Evolutionary conservation across 2,113 vertebrate genomes (phyloP).

Genomic region (Onychostoma macrolepis): DNA sequence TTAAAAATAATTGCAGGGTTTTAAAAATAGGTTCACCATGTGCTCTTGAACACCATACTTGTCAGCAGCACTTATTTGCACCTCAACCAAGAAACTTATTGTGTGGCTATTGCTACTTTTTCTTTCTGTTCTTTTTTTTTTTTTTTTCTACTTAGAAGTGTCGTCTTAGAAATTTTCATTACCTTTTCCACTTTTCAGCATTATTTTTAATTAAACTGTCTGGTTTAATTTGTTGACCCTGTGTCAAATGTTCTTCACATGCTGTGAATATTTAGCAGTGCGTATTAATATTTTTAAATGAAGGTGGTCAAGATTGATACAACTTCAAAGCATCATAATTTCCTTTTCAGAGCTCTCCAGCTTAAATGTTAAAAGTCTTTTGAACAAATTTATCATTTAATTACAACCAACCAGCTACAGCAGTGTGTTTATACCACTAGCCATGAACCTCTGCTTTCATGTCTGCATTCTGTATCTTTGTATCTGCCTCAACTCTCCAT

Average conservation of each 20-base stretch:
- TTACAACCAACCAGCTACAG: background rate
- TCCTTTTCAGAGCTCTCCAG: background rate
- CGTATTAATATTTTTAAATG: background rate
- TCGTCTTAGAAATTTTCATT: background rate
- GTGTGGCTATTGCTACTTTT: background rate
- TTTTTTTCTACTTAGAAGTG: background rate
- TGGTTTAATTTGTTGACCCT: constrained; percentile 23
- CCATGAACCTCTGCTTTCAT: background rate
- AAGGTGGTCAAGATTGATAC: background rate
- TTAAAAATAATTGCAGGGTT: constrained; percentile 75
- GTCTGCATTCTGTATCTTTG: background rate
- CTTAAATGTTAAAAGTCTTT: constrained; percentile 6
- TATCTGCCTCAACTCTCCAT: background rate
- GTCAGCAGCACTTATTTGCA: background rate
- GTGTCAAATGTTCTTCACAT: background rate
- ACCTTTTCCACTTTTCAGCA: background rate
- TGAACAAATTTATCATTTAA: constrained; percentile 26
- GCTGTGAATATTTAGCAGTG: constrained; percentile 2
- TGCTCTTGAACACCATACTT: background rate
- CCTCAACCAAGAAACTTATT: background rate
- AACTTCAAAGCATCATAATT: constrained; percentile 13
- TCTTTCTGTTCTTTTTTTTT: background rate
- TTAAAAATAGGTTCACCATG: constrained; percentile 67
- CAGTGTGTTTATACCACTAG: background rate
- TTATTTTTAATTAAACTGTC: constrained; percentile 29